Evolutionary conservation across 2,888 invertebrate species (phyloP).

Genomic region (Dastarcus helophoroides): DNA sequence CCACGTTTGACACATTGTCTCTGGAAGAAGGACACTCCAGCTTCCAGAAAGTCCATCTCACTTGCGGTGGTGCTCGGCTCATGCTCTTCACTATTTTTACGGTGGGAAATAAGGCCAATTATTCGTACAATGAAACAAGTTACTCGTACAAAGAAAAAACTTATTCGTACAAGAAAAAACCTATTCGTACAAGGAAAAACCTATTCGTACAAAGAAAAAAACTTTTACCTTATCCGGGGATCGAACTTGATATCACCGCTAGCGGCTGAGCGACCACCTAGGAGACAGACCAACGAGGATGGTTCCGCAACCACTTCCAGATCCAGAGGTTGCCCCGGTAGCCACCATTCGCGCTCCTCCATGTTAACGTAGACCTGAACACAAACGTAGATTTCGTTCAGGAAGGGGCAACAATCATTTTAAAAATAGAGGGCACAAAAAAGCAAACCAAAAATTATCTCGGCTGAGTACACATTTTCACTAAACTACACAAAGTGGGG

Average conservation of each 20-base stretch:
- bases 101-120: too few relatives aligned
- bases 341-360: conserved; percentile 52
- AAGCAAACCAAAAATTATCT: too few relatives aligned
- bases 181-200: too few relatives aligned
- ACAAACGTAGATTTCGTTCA: conserved; percentile 7
- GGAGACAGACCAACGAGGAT: conserved; percentile 50
- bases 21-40: conserved; percentile 50
- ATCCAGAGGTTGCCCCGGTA: conserved; percentile 47
- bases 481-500: too few relatives aligned
- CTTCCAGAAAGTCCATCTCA: conserved; percentile 48
- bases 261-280: conserved; percentile 44
- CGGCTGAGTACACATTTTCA: too few relatives aligned
- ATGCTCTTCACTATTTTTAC: conserved; percentile 29
- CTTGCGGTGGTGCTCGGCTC: conserved; percentile 23
- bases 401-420: too few relatives aligned
- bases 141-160: too few relatives aligned
- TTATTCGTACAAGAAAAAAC: too few relatives aligned
- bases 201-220: too few relatives aligned
- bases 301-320: conserved; percentile 49
- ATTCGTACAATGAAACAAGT: too few relatives aligned
- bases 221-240: conserved; percentile 36
- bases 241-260: conserved; percentile 42
- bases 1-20: conserved; percentile 43
- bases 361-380: conserved; percentile 47
- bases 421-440: too few relatives aligned